Evolutionary conservation across 2,113 vertebrate genomes (phyloP).

Genomic region (Zosterops lateralis): DNA sequence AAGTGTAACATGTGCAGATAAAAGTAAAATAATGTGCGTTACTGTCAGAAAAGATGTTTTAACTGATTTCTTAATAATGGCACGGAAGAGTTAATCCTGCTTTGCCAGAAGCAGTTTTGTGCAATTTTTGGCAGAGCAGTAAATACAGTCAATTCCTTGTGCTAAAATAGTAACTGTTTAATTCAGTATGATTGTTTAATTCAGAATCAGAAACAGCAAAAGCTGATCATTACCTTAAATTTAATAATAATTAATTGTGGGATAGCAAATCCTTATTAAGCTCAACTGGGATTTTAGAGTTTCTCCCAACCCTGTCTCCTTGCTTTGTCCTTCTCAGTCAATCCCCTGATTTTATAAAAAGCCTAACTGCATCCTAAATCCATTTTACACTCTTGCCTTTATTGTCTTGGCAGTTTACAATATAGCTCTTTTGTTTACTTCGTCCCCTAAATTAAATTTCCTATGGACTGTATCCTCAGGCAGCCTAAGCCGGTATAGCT

Average conservation of each 20-base stretch:
- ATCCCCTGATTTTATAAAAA: conserved; percentile 6
- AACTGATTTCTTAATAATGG: not conserved
- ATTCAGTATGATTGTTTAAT: not conserved
- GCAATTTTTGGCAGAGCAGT: not conserved
- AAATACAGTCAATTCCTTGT: not conserved
- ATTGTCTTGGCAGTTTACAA: conserved; percentile 3
- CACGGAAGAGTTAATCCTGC: not conserved
- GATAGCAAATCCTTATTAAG: not conserved
- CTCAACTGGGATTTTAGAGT: not conserved
- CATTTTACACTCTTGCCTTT: conserved; percentile 2
- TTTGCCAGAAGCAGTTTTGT: not conserved
- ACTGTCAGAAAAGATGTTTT: not conserved
- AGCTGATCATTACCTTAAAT: not conserved
- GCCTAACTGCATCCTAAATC: conserved; percentile 12
- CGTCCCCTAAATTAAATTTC: not conserved
- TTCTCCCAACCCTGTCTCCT: conserved; percentile 2
- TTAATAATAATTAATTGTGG: not conserved
- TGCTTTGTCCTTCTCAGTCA: conserved; percentile 11
- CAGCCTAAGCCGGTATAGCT: not conserved
- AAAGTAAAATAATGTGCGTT: not conserved
- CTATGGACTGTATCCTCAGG: not conserved
- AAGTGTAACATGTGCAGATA: not conserved
- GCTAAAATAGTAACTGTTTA: not conserved
- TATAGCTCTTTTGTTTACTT: not conserved
- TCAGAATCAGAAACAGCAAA: not conserved